Conservation (phyloP, 1,140 invertebrate species). For the Thaumatotibia leucotreta region DNA sequence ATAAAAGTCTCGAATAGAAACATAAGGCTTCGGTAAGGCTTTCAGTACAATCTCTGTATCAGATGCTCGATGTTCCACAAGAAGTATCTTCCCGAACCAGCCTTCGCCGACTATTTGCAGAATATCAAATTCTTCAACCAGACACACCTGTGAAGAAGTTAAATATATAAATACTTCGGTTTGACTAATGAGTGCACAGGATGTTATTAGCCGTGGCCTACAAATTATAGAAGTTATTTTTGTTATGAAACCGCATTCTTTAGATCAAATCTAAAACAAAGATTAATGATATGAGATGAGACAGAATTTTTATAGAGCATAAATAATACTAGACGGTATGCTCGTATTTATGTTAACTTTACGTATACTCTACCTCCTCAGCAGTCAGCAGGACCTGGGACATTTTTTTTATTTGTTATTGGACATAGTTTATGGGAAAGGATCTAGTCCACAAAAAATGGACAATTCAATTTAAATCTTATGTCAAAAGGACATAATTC, state of each 20-base stretch:
- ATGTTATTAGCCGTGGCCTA: not conserved
- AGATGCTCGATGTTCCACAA: constrained; percentile 90
- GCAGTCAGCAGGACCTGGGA: too few relatives aligned
- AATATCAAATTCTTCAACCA: constrained; percentile 93
- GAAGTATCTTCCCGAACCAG: constrained; percentile 93
- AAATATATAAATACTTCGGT: constrained; percentile 5
- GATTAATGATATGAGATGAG: not conserved
- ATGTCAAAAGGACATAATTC: too few relatives aligned
- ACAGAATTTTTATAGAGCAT: too few relatives aligned
- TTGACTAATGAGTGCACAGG: constrained; percentile 5
- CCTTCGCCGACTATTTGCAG: constrained; percentile 96
- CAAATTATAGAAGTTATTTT: not conserved
- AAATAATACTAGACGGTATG: too few relatives aligned
- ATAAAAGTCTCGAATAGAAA: constrained; percentile 90
- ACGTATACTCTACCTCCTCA: too few relatives aligned
- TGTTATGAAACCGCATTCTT: not conserved
- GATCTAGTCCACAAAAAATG: too few relatives aligned
- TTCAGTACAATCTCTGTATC: constrained; percentile 92
- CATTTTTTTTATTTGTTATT: too few relatives aligned
- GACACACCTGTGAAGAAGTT: constrained; percentile 80
- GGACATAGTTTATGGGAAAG: too few relatives aligned
- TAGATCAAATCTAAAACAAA: not conserved
- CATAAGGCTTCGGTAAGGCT: constrained; percentile 89
- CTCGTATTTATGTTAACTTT: too few relatives aligned
- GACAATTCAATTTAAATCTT: too few relatives aligned